Conservation (phyloP, 2,797 vertebrate genomes). For the Chiroxiphia lanceolata region DNA sequence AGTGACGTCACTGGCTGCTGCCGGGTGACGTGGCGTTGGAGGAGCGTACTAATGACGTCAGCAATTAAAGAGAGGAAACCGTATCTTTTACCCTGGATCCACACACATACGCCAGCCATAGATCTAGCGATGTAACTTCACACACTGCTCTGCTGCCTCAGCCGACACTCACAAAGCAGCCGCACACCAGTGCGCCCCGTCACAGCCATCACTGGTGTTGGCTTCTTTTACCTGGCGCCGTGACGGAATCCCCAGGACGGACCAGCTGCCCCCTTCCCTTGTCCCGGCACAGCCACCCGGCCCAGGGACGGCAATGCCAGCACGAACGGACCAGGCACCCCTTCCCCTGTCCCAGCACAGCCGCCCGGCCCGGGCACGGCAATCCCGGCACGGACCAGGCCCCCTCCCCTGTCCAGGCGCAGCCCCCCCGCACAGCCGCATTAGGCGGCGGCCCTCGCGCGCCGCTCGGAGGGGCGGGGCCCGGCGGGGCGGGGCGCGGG, state of each 20-base stretch:
- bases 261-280: neutral
- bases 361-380: no score
- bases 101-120: fast-evolving
- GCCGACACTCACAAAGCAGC: neutral
- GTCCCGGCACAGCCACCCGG: neutral
- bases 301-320: neutral
- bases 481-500: neutral
- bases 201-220: fast-evolving
- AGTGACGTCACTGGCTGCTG: fast-evolving
- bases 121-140: neutral
- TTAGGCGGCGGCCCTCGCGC: no score
- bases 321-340: no score
- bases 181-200: fast-evolving
- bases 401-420: no score
- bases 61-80: neutral
- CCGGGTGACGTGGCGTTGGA: fast-evolving
- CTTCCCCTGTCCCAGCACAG: no score
- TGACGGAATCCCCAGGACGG: neutral
- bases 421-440: no score
- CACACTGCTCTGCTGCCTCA: fast-evolving
- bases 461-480: neutral
- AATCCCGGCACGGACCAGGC: no score
- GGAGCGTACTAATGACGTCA: fast-evolving
- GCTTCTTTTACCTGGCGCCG: fast-evolving
- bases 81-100: neutral